Conservation (phyloP, 1,140 invertebrate genomes). For the Drosophila kepulauana region DNA sequence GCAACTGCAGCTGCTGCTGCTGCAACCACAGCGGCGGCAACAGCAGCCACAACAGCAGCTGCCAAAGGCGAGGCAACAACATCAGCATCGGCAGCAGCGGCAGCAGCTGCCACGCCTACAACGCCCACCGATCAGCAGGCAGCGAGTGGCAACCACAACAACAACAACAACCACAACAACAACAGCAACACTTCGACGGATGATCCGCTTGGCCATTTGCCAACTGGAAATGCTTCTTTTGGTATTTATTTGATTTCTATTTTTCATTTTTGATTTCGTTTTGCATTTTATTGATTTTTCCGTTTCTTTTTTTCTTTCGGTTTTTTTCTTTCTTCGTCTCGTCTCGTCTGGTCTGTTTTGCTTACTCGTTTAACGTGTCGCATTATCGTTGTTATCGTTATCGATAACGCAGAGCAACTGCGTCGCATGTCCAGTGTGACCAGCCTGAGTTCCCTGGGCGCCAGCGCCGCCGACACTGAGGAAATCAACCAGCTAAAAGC, state of each 20-base stretch:
- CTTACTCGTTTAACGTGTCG: constrained; percentile 22
- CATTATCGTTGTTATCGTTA: constrained; percentile 32
- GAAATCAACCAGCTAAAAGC: constrained; percentile 84
- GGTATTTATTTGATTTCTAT: constrained; percentile 66
- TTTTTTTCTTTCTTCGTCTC: constrained; percentile 3
- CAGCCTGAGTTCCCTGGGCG: constrained; percentile 58
- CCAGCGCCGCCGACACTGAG: constrained; percentile 68
- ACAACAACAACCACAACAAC: constrained; percentile 31
- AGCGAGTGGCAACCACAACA: constrained; percentile 38
- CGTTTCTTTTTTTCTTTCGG: constrained; percentile 34
- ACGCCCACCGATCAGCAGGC: constrained; percentile 3
- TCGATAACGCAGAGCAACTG: constrained; percentile 61
- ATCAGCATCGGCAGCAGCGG: constrained; percentile 11
- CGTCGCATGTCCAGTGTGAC: constrained; percentile 77
- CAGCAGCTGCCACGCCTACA: constrained; percentile 15
- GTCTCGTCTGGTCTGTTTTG: constrained; percentile 2
- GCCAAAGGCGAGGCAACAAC: constrained; percentile 14
- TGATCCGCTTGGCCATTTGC: constrained; percentile 80
- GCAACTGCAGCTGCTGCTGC: constrained; percentile 7
- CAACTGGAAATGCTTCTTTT: constrained; percentile 82
- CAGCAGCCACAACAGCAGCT: constrained; percentile 30
- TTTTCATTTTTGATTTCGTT: constrained; percentile 9
- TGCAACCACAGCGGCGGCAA: constrained; percentile 18
- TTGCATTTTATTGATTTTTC: constrained; percentile 36
- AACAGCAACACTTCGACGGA: constrained; percentile 31